Evolutionary conservation across 2,113 vertebrate genomes (phyloP).

Genomic region (Mugil cephalus): DNA sequence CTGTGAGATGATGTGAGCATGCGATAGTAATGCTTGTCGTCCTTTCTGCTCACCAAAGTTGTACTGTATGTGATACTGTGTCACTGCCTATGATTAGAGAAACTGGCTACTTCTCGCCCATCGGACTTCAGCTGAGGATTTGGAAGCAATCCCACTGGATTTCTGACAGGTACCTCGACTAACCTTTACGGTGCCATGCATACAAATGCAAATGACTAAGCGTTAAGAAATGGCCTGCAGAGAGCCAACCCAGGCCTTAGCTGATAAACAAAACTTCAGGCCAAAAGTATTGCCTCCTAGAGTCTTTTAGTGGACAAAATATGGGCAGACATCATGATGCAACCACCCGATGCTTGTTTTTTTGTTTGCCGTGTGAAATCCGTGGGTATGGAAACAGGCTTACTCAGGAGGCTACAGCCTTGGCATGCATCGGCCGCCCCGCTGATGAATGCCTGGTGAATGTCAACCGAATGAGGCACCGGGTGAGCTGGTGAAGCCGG

Average conservation of each 20-base stretch:
- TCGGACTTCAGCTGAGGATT: slow-evolving; percentile 18
- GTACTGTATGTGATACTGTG: not conserved
- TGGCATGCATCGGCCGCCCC: slow-evolving; percentile 26
- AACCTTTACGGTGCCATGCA: slow-evolving; percentile 11
- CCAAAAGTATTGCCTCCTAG: slow-evolving; percentile 4
- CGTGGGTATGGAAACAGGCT: slow-evolving; percentile 43
- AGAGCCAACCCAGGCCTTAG: not conserved
- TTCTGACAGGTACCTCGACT: not conserved
- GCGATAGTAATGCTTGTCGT: no score
- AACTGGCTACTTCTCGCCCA: slow-evolving; percentile 3
- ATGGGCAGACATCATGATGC: slow-evolving; percentile 35
- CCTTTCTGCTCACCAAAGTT: no score
- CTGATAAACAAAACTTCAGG: slow-evolving; percentile 13
- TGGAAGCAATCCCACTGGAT: slow-evolving; percentile 14
- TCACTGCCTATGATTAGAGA: not conserved
- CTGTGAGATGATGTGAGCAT: no score
- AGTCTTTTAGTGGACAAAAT: slow-evolving; percentile 29
- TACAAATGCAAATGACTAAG: slow-evolving; percentile 22
- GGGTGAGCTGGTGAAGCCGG: slow-evolving; percentile 44
- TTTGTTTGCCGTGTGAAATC: slow-evolving; percentile 43
- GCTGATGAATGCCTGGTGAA: slow-evolving; percentile 50
- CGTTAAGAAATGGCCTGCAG: not conserved
- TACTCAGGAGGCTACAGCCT: slow-evolving; percentile 38
- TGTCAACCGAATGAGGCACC: slow-evolving; percentile 59
- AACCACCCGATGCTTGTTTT: slow-evolving; percentile 41